Base-by-base conservation (phyloP, 2,797 vertebrate genomes). In the Petrocephalus schoutedeni region DNA sequence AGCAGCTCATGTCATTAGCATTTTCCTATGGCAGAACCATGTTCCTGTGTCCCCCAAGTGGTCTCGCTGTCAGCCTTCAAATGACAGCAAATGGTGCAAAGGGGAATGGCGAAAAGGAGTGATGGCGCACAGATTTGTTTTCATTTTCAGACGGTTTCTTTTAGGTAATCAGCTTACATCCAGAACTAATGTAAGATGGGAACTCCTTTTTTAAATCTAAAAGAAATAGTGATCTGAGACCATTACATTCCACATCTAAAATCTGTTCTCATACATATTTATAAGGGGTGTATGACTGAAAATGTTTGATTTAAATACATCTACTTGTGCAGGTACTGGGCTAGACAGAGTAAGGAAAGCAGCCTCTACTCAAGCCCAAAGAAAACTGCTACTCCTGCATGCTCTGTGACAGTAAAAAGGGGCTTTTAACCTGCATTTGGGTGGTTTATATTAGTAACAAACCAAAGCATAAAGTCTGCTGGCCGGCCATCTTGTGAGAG, bases 1-100 rank as follows among this genome's bases (percentile, higher is more conserved):
- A 87, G 45, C 85, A 87, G 82, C 87, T 85, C 54, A 77, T 87
- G 85, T 87, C 87, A 88, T 89, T 89, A 87, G 85, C 89, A 88
- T 89, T 87, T 87, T 87, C 57, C 87, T 80, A 36, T 84, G 86
- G 85, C 67, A 87, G 61, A 57, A 77, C 87, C 85, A 23, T 89
- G 87, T 89, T 88, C 86, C 82, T 54, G 83, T 59, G 77, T 56
- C 57, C 88, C 85, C 87, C 87, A 57, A 89, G 87, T 74, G 86
- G 41, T 88, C 87, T 71, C 59, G 67, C 86, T 89, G 85, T 87
- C 87, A 87, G 23, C 58, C 84, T 87, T 67, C 83, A 85, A 88
- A 89, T 86, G 74, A 88, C 87, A 85, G 86, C 77, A 89, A 86
- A 89, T 71, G 61, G 88, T 85, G 83, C 87, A 87, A 84, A 82